phyloP scores from a whole-genome alignment of 2,113 vertebrate species.

The Odobenus rosmarus region DNA sequence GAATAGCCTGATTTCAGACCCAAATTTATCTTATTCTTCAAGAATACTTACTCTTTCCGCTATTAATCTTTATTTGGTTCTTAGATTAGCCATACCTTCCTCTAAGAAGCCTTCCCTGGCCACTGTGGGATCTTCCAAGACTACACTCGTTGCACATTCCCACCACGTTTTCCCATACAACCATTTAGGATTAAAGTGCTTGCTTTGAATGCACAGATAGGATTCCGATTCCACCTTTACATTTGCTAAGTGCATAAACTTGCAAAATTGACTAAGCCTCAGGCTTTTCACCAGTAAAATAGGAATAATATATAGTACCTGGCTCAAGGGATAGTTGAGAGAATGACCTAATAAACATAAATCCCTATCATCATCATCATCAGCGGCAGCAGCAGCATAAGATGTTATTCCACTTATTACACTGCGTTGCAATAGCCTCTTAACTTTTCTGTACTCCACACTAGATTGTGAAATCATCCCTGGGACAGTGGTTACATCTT shows the following conservation, averaged over 20 bases:
- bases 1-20: neutral
- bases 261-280: neutral
- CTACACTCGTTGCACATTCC: neutral
- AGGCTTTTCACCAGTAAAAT: constrained; percentile 5
- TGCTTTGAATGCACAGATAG: neutral
- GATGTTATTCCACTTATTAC: neutral
- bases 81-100: neutral
- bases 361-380: neutral
- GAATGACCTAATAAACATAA: neutral
- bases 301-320: neutral
- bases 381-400: neutral
- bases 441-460: neutral
- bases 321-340: neutral
- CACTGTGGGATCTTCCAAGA: neutral
- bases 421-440: neutral
- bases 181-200: neutral
- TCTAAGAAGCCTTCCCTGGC: neutral
- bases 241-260: constrained; percentile 17
- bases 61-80: constrained; percentile 33
- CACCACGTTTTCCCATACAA: neutral
- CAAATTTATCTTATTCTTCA: constrained; percentile 12
- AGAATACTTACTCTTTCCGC: neutral
- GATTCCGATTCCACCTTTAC: neutral
- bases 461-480: neutral
- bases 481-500: neutral